Evolutionary conservation across 2,888 invertebrate species (phyloP).

Genomic region (Nomada flava): DNA sequence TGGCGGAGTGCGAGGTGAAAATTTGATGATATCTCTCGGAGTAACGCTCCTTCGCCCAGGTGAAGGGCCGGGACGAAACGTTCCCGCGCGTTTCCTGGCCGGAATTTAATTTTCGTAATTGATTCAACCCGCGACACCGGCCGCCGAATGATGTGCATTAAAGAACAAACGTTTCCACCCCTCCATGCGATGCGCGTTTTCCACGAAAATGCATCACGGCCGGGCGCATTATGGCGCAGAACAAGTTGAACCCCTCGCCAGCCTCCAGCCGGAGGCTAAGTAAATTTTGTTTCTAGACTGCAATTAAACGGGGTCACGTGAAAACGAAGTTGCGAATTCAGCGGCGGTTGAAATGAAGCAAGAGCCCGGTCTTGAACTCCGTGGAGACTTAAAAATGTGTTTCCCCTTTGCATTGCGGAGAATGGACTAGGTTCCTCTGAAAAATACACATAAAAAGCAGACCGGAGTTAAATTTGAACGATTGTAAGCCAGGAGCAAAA

Average conservation of each 20-base stretch:
- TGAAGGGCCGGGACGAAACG: not conserved
- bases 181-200: not conserved
- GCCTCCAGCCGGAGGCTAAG: not conserved
- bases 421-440: not conserved
- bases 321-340: conserved; percentile 12
- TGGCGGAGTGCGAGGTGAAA: not conserved
- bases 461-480: not conserved
- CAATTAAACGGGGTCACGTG: conserved; percentile 30
- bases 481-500: not conserved
- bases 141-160: conserved; percentile 16
- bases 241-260: conserved; percentile 14
- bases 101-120: conserved; percentile 51
- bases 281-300: conserved; percentile 21
- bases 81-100: no score
- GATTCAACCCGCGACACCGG: conserved; percentile 31
- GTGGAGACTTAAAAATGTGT: conserved; percentile 5
- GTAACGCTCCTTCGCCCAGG: not conserved
- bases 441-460: conserved; percentile 1
- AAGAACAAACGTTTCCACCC: conserved; percentile 22
- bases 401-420: not conserved
- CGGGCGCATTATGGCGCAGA: not conserved
- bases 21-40: conserved; percentile 5
- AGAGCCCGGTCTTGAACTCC: not conserved
- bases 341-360: conserved; percentile 24
- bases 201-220: not conserved